These are phyloP conservation scores for Anableps anableps DNA, from an alignment of 2,797 vertebrate genomes.

Conservation along the genomic window DNA sequence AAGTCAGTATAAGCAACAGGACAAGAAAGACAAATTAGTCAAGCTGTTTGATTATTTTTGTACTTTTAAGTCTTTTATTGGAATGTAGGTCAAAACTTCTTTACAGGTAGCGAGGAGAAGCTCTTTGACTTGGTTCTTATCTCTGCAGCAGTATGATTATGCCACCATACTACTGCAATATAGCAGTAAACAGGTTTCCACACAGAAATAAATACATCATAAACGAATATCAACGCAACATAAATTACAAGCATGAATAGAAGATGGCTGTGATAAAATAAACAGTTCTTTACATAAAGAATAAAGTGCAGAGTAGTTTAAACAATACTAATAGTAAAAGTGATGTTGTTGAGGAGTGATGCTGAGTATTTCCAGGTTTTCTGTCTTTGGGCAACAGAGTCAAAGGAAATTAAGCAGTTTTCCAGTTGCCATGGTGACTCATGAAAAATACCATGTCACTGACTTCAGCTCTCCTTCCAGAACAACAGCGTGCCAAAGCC, in stretches of 20 bases:
- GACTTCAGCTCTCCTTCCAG: constrained; percentile 48
- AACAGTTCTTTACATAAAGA: constrained; percentile 7
- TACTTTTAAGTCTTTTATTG: background rate
- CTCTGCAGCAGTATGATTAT: background rate
- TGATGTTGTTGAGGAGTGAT: background rate
- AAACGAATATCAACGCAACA: background rate
- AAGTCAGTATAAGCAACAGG: background rate
- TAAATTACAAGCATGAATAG: background rate
- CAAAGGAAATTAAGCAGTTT: background rate
- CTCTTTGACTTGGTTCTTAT: background rate
- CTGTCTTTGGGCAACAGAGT: constrained; percentile 30
- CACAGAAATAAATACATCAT: constrained; percentile 22
- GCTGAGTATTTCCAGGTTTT: constrained; percentile 36
- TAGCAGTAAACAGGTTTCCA: background rate
- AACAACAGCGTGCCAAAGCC: constrained; percentile 1
- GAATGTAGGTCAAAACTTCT: background rate
- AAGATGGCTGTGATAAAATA: constrained; percentile 7
- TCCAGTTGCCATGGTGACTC: background rate
- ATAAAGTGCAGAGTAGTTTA: constrained; percentile 13
- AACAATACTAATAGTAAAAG: background rate
- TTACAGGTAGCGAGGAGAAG: background rate
- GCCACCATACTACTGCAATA: background rate
- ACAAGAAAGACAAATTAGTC: background rate
- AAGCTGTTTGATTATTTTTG: background rate
- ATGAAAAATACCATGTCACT: constrained; percentile 42